Base-by-base conservation (phyloP, 2,888 invertebrate genomes). In the Malthinus flaveolus region DNA sequence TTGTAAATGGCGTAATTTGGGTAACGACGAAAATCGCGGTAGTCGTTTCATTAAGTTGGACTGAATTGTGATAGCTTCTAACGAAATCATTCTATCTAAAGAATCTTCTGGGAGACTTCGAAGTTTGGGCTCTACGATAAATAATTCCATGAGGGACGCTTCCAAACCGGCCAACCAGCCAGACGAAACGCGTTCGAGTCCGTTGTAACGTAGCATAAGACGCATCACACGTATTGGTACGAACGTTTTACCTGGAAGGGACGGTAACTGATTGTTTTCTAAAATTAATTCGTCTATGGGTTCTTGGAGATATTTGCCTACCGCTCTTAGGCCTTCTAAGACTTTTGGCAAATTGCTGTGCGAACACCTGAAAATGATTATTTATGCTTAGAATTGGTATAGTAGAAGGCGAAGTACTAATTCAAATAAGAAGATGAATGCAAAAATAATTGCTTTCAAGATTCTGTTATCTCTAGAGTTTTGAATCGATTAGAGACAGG, bases 221-320 rank as follows among this genome's bases (percentile, higher is more conserved):
- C 94, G 83, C 33, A 89, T 80, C 23, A 93, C 87, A 75, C 88
- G 87, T 48, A 93, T 79, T 64, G 87, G 86, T 56, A 89, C 85
- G 73, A 93, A 93, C 55, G 90, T 85, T 65, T 89, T 86, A 5
- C 92, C 93, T 0, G 93, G 92, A n/a, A 94, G 72, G 0, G 93
- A 89, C 7, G 93, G 92, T 45, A 94, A 79, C 71, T 90, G 89
- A 75, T 93, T 94, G 72, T 92, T 93, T 79, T 94, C 94, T 66
- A 94, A 82, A 64, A 94, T 93, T 50, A 94, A 75, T 75, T 94
- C 93, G 76, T 93, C 94, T 67, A 94, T 87, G 4, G 90, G 87
- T 49, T 84, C 84, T 61, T 82, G 83, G 49, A 91, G 80, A 59
- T 83, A 83, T 48, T 86, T 84, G 61, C 87, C 86, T 33, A 91